Percentiles rank a stretch among this genome's conserved stretches.
phyloP scores from a whole-genome alignment of 1,140 invertebrate genomes.

The Gryllus bimaculatus region DNA sequence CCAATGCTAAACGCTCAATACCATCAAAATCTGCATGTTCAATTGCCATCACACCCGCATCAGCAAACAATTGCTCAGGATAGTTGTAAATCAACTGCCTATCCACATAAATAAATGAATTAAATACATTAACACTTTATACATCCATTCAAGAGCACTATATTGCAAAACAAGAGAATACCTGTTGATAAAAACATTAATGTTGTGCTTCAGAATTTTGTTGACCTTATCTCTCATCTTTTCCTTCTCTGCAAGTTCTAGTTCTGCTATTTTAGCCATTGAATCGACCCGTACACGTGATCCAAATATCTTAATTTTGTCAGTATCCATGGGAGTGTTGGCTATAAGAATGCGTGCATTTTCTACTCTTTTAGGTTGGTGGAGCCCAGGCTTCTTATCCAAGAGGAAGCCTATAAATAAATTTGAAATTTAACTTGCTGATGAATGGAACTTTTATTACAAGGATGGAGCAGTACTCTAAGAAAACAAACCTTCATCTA shows the following conservation, averaged over 20 bases:
- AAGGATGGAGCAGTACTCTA: background rate
- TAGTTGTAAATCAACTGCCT: constrained; percentile 99
- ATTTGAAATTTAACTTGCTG: background rate
- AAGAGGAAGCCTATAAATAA: constrained; percentile 71
- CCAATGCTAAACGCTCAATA: constrained; percentile 91
- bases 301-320: constrained; percentile 99
- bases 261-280: constrained; percentile 94
- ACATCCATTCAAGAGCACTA: too few relatives aligned
- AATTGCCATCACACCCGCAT: constrained; percentile 97
- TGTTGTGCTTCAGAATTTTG: constrained; percentile 91
- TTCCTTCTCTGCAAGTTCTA: constrained; percentile 96
- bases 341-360: constrained; percentile 95
- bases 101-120: background rate
- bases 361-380: constrained; percentile 82
- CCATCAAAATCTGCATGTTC: constrained; percentile 99
- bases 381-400: constrained; percentile 89
- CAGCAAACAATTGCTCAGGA: constrained; percentile 98
- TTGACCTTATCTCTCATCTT: constrained; percentile 99
- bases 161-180: constrained; percentile 26
- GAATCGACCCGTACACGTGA: constrained; percentile 96
- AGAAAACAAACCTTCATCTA: constrained; percentile 71
- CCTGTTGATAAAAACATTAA: constrained; percentile 98
- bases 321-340: constrained; percentile 99
- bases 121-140: too few relatives aligned
- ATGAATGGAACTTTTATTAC: constrained; percentile 5